Evolutionary conservation across 2,888 invertebrate genomes (phyloP), one percentile per base, ranked within the genome.

Genomic region (Polia nebulosa): DNA sequence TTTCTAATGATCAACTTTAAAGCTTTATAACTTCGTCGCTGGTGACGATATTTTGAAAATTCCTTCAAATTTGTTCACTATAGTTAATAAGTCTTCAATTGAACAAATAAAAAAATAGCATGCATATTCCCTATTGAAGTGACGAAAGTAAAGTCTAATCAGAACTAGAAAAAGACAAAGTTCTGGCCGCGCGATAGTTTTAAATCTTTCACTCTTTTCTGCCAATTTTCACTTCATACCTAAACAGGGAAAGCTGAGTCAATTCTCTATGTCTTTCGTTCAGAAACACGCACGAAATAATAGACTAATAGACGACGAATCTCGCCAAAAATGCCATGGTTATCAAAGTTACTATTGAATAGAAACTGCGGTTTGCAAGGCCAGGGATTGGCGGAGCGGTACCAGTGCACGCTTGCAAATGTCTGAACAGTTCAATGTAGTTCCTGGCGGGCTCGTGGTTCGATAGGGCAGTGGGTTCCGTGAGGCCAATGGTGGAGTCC

Each of bases 401-500:
- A 0, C 90, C 88, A 0, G 90, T 94, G 25, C 95, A 95, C 0
- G 90, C 79, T 41, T 95, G 91, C 20, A 95, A 71, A 61, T 95
- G 95, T 70, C 85, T 86, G 85, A 97, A 96, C 11, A 97, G 84
- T 36, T 96, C 94, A 17, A 96, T 95, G 78, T 97, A 97, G 69
- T 96, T 96, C 65, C 92, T 90, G 0, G 97, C 96, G 0, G 94
- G 91, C 59, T 88, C 89, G 27, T 93, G 91, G 0, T 76, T 58
- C 0, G 94, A 87, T 0, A 85, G 82, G 0, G 86, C 87, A 0
- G 93, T 87, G 0, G 94, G 92, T 20, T 96, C 93, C 0, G 96
- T 93, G 0, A 97, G 87, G 2, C 96, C 96, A 0, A 96, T 93
- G 0, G 96, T 96, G 0, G 96, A 96, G 78, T 97, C 96, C 83